Base-by-base conservation (phyloP, 2,888 invertebrate species). In the Trypoxylon attenuatum region DNA sequence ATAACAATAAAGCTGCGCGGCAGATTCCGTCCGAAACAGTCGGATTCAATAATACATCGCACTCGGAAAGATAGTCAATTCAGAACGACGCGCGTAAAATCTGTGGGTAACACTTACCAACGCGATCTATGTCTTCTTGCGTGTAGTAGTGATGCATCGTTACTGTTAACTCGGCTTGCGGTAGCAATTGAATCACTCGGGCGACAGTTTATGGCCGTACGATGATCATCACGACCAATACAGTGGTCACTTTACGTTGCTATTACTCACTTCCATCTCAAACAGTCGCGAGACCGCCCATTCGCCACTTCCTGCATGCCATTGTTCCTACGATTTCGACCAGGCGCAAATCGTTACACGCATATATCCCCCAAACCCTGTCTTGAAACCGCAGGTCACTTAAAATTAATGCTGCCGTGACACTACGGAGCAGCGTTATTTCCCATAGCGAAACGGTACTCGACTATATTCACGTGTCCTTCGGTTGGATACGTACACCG, bases 71-170 rank as follows among this genome's bases (percentile, higher is more conserved):
- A n/a, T n/a, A n/a, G n/a, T n/a, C n/a, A n/a, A n/a, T n/a, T n/a
- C n/a, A n/a, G n/a, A n/a, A n/a, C n/a, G n/a, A n/a, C n/a, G n/a
- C 33, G 33, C 27, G 42, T 62, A 33, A 57, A 33, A 43, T 15
- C 1, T 13, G 23, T 6, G 22, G 27, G 16, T 27, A 16, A 39
- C 61, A 83, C 83, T 82, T 74, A 83, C 83, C 83, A 59, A 83
- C 82, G 38, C 83, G 83, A 68, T 83, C 83, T 77, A 83, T 81
- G 71, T 82, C 82, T 79, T 83, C 83, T 71, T 83, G 83, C 50
- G 83, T 81, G 66, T 82, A 83, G 64, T 82, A 83, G 73, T 83
- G 82, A 72, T 83, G 82, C 81, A 83, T 81, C 77, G 79, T 82
- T 60, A 71, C 50, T 69, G 71, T 46, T 63, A 54, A 66, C 45